Conservation (phyloP, 2,797 vertebrate genomes). For the Coregonus sp. region DNA sequence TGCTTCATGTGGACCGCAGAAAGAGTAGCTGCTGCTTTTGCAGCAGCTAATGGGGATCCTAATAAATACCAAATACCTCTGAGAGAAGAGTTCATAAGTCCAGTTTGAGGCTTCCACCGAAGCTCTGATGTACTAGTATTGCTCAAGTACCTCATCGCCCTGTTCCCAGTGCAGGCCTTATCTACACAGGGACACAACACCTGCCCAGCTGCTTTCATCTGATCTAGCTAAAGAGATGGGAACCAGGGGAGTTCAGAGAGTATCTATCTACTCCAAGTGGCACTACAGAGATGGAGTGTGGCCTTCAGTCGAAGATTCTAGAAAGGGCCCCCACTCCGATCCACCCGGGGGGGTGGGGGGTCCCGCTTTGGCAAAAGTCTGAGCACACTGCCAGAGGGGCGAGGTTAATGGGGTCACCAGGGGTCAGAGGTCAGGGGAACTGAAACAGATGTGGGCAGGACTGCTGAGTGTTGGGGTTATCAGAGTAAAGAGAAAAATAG, state of each 20-base stretch:
- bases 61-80: neutral
- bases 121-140: neutral
- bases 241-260: constrained; percentile 17
- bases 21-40: neutral
- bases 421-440: constrained; percentile 36
- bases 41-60: too few species aligned
- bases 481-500: constrained; percentile 50
- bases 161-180: constrained; percentile 61
- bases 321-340: neutral
- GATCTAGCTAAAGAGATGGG: constrained; percentile 27
- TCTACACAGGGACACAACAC: constrained; percentile 44
- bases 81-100: neutral
- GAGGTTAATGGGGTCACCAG: constrained; percentile 1
- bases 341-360: too few species aligned
- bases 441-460: constrained; percentile 37
- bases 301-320: constrained; percentile 42
- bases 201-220: constrained; percentile 36
- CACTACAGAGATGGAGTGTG: constrained; percentile 37
- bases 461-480: neutral
- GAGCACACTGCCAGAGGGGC: constrained; percentile 11
- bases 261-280: neutral
- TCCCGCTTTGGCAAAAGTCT: too few species aligned
- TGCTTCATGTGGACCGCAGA: too few species aligned
- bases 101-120: neutral
- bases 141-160: constrained; percentile 14